Evolutionary conservation across 2,113 vertebrate species (phyloP).

Genomic region (Malaclemys terrapin): DNA sequence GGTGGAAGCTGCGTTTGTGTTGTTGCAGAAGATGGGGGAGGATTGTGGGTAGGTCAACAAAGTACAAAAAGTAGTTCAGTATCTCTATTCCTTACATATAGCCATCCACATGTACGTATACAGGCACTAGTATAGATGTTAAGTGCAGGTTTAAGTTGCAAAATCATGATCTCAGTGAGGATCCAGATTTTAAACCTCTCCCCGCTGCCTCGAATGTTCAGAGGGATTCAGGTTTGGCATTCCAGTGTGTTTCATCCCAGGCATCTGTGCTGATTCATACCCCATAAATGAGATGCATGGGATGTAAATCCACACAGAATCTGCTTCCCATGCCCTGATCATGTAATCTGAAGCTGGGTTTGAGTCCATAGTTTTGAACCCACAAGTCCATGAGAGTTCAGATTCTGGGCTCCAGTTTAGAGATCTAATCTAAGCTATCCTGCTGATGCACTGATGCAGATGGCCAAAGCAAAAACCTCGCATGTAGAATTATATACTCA

Average conservation of each 20-base stretch:
- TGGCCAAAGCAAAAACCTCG: background rate
- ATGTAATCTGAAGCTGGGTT: background rate
- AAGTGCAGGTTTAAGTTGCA: background rate
- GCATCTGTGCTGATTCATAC: background rate
- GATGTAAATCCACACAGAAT: background rate
- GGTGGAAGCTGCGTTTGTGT: background rate
- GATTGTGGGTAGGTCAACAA: background rate
- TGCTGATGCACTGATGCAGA: background rate
- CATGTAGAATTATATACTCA: background rate
- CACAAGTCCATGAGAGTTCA: background rate
- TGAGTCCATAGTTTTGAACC: background rate
- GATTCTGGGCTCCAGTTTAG: background rate
- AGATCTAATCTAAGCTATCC: background rate
- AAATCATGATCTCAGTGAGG: background rate
- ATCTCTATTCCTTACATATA: background rate
- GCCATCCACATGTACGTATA: background rate
- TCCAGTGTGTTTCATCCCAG: background rate
- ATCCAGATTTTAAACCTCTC: background rate
- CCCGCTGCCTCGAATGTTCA: background rate
- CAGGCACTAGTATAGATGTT: background rate
- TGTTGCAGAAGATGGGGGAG: background rate
- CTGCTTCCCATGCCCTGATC: background rate
- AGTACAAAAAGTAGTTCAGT: background rate
- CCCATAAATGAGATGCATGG: background rate
- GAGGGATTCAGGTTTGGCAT: background rate